These are phyloP conservation scores for Himalopsyche kuldschensis DNA, from an alignment of 2,888 invertebrate genomes.

Conservation along the genomic window DNA sequence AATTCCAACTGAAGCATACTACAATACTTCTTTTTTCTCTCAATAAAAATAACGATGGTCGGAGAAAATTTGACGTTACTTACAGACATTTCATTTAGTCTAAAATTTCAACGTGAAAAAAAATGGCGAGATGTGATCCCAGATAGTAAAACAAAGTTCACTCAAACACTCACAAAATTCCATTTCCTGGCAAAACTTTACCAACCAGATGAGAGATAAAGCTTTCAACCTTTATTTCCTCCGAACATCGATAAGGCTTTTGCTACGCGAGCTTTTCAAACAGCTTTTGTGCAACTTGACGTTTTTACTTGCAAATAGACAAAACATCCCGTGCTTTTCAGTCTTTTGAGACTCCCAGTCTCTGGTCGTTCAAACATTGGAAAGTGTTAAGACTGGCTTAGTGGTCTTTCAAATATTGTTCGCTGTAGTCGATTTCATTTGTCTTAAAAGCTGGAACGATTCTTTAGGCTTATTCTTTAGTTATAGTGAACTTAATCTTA, in stretches of 20 bases:
- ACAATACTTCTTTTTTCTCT: not conserved
- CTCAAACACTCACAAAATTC: not conserved
- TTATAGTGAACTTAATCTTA: no score
- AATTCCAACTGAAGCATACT: not conserved
- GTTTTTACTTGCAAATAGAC: not conserved
- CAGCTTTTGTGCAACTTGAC: not conserved
- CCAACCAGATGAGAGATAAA: not conserved
- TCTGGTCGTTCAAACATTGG: not conserved
- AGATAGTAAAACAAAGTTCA: not conserved
- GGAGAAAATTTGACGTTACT: not conserved
- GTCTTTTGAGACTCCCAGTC: not conserved
- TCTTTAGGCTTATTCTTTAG: no score
- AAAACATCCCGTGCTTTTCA: not conserved
- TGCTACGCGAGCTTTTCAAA: not conserved
- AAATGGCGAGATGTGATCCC: not conserved
- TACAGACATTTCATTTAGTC: not conserved
- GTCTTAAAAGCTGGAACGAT: no score
- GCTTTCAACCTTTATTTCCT: not conserved
- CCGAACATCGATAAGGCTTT: not conserved
- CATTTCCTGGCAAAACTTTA: not conserved
- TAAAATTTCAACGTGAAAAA: not conserved
- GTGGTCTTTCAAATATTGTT: not conserved
- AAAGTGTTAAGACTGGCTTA: not conserved
- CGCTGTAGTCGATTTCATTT: no score
- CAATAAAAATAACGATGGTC: not conserved